Evolutionary conservation across 2,797 vertebrate genomes (phyloP).

Genomic region (Pseudochaenichthys georgianus): DNA sequence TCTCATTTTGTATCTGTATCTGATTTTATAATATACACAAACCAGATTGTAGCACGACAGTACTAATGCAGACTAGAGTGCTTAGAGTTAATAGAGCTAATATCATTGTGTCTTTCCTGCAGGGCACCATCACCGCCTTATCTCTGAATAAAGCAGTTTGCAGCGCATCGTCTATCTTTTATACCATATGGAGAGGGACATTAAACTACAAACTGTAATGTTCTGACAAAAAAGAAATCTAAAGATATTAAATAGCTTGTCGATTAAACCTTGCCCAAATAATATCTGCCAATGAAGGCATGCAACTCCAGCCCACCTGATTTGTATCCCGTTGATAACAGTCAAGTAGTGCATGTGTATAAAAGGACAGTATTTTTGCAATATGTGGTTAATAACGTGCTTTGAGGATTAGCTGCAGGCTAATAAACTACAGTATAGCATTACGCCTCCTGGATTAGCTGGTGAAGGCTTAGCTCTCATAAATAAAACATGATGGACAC

Average conservation of each 20-base stretch:
- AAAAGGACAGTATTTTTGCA: slow-evolving; percentile 11
- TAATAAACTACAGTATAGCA: slow-evolving; percentile 53
- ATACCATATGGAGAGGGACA: background rate
- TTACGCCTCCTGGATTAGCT: slow-evolving; percentile 65
- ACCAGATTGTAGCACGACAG: background rate
- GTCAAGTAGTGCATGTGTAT: background rate
- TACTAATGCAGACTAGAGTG: background rate
- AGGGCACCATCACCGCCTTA: background rate
- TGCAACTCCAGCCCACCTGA: background rate
- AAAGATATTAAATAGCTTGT: background rate
- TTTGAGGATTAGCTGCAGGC: slow-evolving; percentile 60
- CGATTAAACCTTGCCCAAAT: background rate
- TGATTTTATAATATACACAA: background rate
- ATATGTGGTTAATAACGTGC: slow-evolving; percentile 31
- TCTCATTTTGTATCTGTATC: background rate
- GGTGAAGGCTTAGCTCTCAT: slow-evolving; percentile 69
- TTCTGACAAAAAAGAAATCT: background rate
- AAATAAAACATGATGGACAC: slow-evolving; percentile 76
- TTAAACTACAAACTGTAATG: background rate
- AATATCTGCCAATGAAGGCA: slow-evolving; percentile 1
- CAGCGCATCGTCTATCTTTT: background rate
- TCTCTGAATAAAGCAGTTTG: background rate
- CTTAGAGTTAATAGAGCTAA: background rate
- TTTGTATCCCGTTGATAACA: background rate
- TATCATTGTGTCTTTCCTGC: background rate